Evolutionary conservation across 2,797 vertebrate genomes (phyloP).

Genomic region (Nothura maculosa): DNA sequence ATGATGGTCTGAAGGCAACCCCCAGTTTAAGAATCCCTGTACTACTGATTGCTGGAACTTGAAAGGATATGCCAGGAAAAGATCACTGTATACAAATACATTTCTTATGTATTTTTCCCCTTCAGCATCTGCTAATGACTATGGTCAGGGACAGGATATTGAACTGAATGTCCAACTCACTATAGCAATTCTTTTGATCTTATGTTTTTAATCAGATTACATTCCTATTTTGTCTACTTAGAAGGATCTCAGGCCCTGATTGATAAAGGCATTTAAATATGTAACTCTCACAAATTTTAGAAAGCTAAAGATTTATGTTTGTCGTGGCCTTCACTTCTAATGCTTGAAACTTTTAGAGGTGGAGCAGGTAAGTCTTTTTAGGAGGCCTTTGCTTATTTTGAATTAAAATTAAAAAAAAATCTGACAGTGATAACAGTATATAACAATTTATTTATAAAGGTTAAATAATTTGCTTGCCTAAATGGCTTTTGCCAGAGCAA

Average conservation of each 20-base stretch:
- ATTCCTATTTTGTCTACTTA: constrained; percentile 36
- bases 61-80: neutral
- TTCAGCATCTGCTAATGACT: constrained; percentile 8
- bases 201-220: constrained; percentile 53
- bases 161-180: constrained; percentile 40
- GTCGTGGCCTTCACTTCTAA: accelerated
- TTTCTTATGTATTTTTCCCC: neutral
- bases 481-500: neutral
- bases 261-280: constrained; percentile 10
- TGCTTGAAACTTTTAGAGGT: constrained; percentile 7
- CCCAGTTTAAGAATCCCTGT: constrained; percentile 2
- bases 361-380: neutral
- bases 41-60: neutral
- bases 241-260: neutral
- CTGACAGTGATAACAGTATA: neutral
- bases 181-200: constrained; percentile 36
- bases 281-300: neutral
- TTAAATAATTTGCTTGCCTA: neutral
- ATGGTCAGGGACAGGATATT: constrained; percentile 41
- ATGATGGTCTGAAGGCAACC: neutral
- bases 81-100: neutral
- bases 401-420: neutral
- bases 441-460: neutral
- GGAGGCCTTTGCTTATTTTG: neutral
- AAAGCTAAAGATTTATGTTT: neutral